Base-by-base conservation (phyloP, 2,888 invertebrate genomes). In the Drosophila borborema region DNA sequence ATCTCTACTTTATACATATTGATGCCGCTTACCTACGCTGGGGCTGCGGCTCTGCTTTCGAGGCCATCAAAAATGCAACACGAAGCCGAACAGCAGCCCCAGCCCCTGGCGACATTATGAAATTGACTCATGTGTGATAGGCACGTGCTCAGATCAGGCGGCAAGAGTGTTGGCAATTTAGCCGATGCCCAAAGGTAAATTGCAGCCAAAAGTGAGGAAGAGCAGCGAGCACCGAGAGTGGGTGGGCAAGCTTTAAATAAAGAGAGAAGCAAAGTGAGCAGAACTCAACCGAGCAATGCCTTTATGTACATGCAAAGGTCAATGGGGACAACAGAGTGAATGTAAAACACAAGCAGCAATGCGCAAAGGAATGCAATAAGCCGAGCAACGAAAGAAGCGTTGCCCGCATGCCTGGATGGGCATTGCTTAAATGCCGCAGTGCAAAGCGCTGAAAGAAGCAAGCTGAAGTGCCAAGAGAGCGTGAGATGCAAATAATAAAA, bases 41-140 rank as follows among this genome's bases (percentile, higher is more conserved):
- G 9, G 20, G 45, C 34, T 53, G 31, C 34, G 18, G 23, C 51
- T 74, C 46, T 51, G 14, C 9, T 51, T 62, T 48, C 40, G 48
- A 61, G 80, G 51, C 49, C 75, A 75, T 64, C 31, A 61, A 59
- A 75, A 61, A 43, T 71, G 46, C 71, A 66, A 55, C 18, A 41
- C n/a, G n/a, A 14, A 53, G n/a, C 38, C 20, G n/a, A 34, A 34
- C 3, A 31, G 41, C 18, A 46, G 23, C 23, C 40, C 6, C 28
- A 28, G 28, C 38, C 41, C 23, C 53, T 36, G 54, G 48, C 60
- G 48, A 60, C 36, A 59, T 75, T 65, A 72, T 73, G 67, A 60
- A 77, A 70, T 73, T 55, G 60, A 23, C 49, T 48, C 40, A 49
- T 41, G 64, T 59, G 63, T 64, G 64, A 71, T 51, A 54, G 56